phyloP scores from a whole-genome alignment of 1,140 invertebrate species.

The Cepaea nemoralis region DNA sequence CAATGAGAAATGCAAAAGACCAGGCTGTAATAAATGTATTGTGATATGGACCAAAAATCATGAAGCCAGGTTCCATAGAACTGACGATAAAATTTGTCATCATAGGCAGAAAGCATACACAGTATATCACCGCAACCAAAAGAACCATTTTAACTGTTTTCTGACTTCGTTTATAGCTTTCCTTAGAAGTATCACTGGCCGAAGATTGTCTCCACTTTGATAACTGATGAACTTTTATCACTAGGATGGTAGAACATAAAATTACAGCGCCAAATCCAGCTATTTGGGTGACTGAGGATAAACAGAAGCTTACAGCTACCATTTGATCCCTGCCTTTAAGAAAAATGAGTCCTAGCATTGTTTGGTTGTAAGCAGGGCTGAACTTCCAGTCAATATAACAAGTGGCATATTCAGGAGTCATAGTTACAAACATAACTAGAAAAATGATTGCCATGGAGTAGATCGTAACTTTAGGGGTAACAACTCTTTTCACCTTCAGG shows the following conservation, averaged over 20 bases:
- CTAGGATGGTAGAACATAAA: background rate
- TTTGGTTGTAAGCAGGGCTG: background rate
- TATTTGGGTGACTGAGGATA: background rate
- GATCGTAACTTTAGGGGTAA: background rate
- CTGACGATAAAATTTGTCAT: background rate
- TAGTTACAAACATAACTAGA: background rate
- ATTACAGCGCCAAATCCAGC: background rate
- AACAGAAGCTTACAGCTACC: background rate
- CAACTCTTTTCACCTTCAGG: background rate
- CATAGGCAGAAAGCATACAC: background rate
- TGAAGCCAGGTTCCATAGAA: background rate
- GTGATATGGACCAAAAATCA: background rate
- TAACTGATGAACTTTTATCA: background rate
- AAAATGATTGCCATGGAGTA: background rate
- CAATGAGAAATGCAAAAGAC: background rate
- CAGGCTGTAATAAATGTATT: background rate
- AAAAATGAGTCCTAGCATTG: background rate
- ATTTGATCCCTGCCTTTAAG: background rate
- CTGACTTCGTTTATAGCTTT: background rate
- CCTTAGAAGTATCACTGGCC: background rate
- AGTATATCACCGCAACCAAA: background rate
- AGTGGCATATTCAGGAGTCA: background rate
- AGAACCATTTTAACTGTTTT: slow-evolving; percentile 14
- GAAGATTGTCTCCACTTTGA: background rate
- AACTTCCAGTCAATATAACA: background rate